These are phyloP conservation scores for Peromyscus attwateri DNA, from an alignment of 2,797 vertebrate genomes.

Conservation along the genomic window DNA sequence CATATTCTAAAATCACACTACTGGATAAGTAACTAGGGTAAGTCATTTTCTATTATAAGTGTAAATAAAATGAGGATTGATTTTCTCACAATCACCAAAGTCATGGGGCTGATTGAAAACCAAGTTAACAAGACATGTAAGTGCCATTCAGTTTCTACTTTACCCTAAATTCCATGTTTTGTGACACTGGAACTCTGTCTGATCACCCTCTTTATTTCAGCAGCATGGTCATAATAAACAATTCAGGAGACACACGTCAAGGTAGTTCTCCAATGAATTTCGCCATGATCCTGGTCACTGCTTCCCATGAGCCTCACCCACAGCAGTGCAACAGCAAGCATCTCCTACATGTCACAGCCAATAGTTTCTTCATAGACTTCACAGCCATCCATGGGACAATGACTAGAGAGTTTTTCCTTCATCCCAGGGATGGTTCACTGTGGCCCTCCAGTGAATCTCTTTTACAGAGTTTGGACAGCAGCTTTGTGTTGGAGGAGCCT, in stretches of 20 bases:
- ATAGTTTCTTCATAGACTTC: neutral
- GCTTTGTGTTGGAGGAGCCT: neutral
- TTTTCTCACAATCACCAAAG: constrained; percentile 15
- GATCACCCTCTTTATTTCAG: neutral
- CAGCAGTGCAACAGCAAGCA: neutral
- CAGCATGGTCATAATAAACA: neutral
- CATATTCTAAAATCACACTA: neutral
- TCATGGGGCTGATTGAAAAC: constrained; percentile 26
- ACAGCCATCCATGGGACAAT: neutral
- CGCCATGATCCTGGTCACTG: neutral
- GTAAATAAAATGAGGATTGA: constrained; percentile 16
- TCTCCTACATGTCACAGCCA: neutral
- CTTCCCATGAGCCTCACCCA: neutral
- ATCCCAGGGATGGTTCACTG: neutral
- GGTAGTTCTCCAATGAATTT: neutral
- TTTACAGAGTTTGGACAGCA: neutral
- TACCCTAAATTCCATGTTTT: neutral
- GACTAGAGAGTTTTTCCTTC: neutral
- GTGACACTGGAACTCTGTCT: neutral
- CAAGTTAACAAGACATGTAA: neutral
- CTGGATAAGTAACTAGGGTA: constrained; percentile 17
- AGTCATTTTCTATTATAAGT: neutral
- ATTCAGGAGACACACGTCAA: rapidly evolving
- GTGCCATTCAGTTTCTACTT: neutral
- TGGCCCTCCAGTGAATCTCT: neutral